Evolutionary conservation across 2,113 vertebrate species (phyloP).

Genomic region (Mobula birostris): DNA sequence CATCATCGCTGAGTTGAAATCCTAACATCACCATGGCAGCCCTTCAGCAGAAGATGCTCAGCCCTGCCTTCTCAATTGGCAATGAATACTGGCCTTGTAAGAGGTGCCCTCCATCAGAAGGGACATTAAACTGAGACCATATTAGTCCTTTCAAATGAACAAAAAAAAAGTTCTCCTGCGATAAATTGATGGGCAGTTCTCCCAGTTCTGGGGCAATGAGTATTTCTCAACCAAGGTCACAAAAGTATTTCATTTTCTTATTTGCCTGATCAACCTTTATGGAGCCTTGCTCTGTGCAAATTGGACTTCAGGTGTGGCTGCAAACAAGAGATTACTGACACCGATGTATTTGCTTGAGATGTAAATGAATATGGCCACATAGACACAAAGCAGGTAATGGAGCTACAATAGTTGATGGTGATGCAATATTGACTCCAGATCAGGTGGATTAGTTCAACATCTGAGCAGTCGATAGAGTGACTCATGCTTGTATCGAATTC

Average conservation of each 20-base stretch:
- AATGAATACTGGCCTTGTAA: background rate
- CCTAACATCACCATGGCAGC: too few species aligned
- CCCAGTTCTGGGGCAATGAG: background rate
- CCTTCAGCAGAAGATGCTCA: too few species aligned
- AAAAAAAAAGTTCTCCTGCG: background rate
- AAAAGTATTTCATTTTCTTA: too few species aligned
- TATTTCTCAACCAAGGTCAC: too few species aligned
- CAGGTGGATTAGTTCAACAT: background rate
- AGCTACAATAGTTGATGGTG: background rate
- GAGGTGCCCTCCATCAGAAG: background rate
- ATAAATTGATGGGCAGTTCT: background rate
- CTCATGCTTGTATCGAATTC: background rate
- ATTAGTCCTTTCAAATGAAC: background rate
- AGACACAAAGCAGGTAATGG: background rate
- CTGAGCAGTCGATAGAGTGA: background rate
- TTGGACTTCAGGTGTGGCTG: background rate
- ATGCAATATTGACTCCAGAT: background rate
- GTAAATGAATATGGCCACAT: background rate
- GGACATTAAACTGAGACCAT: background rate
- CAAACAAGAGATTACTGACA: background rate
- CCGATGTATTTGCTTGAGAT: background rate
- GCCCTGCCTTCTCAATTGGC: too few species aligned
- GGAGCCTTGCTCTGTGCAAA: background rate
- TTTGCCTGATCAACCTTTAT: background rate
- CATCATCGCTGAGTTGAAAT: too few species aligned